Conservation (phyloP, 2,888 invertebrate species). For the Platynereis dumerilii region DNA sequence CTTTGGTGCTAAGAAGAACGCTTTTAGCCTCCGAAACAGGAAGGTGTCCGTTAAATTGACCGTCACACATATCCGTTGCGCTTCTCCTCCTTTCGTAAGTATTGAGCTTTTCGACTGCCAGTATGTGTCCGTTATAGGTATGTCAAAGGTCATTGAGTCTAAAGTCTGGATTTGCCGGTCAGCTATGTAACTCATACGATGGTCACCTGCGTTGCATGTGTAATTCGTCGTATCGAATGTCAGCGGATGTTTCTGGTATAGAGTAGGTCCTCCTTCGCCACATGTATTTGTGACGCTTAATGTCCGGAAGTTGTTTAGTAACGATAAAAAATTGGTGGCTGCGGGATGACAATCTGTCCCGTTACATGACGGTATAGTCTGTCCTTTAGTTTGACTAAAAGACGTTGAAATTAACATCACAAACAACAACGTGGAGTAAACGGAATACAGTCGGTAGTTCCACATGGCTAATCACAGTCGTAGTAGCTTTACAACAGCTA, state of each 20-base stretch:
- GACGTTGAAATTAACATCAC: no score
- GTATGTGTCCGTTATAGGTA: slow-evolving; percentile 29
- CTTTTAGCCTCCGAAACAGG: slow-evolving; percentile 29
- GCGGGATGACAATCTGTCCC: slow-evolving; percentile 21
- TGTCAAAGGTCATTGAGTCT: slow-evolving; percentile 17
- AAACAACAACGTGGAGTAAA: no score
- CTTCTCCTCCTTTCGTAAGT: neutral
- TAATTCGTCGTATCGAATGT: slow-evolving; percentile 14
- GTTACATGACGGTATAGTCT: no score
- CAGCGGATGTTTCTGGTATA: slow-evolving; percentile 14
- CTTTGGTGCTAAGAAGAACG: slow-evolving; percentile 33
- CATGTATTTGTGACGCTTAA: slow-evolving; percentile 20
- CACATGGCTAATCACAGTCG: no score
- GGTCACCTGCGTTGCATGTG: slow-evolving; percentile 21
- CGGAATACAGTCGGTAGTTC: no score
- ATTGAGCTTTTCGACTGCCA: slow-evolving; percentile 38
- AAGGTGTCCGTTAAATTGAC: slow-evolving; percentile 33
- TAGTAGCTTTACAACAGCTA: no score
- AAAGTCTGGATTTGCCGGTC: slow-evolving; percentile 21
- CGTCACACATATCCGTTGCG: slow-evolving; percentile 21
- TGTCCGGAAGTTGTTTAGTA: neutral
- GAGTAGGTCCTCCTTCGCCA: slow-evolving; percentile 15
- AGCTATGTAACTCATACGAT: slow-evolving; percentile 15
- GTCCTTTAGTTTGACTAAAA: no score
- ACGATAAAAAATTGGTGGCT: slow-evolving; percentile 15